These are phyloP conservation scores for Aromia moschata DNA, from an alignment of 2,888 invertebrate species.

Conservation along the genomic window DNA sequence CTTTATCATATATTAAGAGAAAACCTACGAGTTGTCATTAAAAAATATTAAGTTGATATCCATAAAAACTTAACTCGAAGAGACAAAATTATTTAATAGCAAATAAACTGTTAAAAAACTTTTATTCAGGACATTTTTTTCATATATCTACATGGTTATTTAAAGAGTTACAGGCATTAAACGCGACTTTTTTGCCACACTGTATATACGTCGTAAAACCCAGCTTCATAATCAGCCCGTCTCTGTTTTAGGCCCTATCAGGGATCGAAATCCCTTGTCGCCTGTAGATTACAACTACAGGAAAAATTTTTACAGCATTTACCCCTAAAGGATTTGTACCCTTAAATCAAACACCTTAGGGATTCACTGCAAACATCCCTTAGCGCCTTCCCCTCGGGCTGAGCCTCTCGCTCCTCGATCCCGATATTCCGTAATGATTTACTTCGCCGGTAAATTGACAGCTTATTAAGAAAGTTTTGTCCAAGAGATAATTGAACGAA, in stretches of 20 bases:
- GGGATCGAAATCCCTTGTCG: constrained; percentile 25
- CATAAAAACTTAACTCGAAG: no score
- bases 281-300: constrained; percentile 24
- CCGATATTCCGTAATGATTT: constrained; percentile 34
- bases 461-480: constrained; percentile 33
- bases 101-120: no score
- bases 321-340: constrained; percentile 35
- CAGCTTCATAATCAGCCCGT: background rate
- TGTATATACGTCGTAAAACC: no score
- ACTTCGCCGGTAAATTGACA: constrained; percentile 31
- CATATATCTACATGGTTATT: no score
- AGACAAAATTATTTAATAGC: no score
- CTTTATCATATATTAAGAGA: no score
- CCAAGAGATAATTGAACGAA: constrained; percentile 26
- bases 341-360: constrained; percentile 36
- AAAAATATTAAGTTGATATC: no score
- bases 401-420: constrained; percentile 26
- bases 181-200: no score
- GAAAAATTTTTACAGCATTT: constrained; percentile 25
- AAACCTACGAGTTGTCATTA: no score
- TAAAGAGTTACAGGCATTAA: no score
- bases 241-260: background rate
- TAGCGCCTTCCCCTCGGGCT: constrained; percentile 19
- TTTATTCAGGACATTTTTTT: no score
- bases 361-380: constrained; percentile 32